Conservation (phyloP, 2,113 vertebrate genomes). For the Meriones unguiculatus region DNA sequence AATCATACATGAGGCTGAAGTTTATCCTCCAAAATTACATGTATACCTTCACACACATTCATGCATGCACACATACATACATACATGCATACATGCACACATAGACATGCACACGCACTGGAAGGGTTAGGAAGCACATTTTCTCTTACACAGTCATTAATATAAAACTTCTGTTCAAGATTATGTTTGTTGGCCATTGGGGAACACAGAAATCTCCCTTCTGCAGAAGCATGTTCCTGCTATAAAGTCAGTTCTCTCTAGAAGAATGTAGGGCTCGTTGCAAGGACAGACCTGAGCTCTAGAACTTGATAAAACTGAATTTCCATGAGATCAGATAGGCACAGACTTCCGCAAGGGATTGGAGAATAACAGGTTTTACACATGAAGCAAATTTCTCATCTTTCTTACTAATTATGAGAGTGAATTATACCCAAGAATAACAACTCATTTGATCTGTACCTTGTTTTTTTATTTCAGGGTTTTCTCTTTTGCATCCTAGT, state of each 20-base stretch:
- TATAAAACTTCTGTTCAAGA: neutral
- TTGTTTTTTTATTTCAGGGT: no score
- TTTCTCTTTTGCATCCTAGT: neutral
- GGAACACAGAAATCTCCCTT: neutral
- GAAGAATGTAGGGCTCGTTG: neutral
- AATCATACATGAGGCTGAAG: neutral
- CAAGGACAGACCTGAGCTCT: neutral
- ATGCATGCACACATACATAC: neutral
- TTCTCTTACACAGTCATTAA: neutral
- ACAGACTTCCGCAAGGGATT: neutral
- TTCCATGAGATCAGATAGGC: neutral
- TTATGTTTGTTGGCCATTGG: neutral
- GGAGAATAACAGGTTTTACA: neutral
- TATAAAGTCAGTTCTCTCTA: neutral
- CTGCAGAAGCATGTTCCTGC: neutral
- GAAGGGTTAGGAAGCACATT: neutral
- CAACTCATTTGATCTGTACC: neutral
- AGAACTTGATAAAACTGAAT: neutral
- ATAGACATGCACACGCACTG: neutral
- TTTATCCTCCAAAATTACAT: neutral
- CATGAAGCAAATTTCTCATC: neutral
- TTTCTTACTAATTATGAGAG: neutral
- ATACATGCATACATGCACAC: neutral
- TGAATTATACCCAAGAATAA: neutral
- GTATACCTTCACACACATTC: accelerated